phyloP scores from a whole-genome alignment of 2,888 invertebrate species.

The Patella depressa region DNA sequence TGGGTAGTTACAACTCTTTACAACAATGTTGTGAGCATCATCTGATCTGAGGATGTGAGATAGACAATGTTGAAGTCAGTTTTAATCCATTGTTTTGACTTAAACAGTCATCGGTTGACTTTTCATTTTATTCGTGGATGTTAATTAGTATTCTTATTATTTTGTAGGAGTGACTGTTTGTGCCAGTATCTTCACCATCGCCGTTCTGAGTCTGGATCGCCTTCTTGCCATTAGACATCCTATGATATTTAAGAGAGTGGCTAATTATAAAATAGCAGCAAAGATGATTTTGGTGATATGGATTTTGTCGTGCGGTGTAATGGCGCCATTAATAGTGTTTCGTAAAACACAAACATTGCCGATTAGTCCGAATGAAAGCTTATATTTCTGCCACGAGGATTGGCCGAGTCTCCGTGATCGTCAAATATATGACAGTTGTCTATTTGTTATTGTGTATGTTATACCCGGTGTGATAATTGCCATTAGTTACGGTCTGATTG shows the following conservation, averaged over 20 bases:
- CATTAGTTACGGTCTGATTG: slow-evolving; percentile 65
- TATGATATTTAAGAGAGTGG: slow-evolving; percentile 80
- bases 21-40: no score
- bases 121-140: no score
- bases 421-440: slow-evolving; percentile 78
- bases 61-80: no score
- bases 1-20: no score
- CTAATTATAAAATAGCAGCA: slow-evolving; percentile 79
- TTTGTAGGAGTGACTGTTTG: slow-evolving; percentile 76
- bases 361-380: slow-evolving; percentile 47
- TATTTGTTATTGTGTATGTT: slow-evolving; percentile 83
- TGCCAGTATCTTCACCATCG: slow-evolving; percentile 85
- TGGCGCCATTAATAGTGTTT: slow-evolving; percentile 78
- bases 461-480: slow-evolving; percentile 77
- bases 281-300: slow-evolving; percentile 77
- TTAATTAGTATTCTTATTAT: no score
- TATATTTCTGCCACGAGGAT: slow-evolving; percentile 77
- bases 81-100: no score
- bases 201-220: slow-evolving; percentile 84
- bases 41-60: no score
- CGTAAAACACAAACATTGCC: slow-evolving; percentile 58
- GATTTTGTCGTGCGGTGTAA: slow-evolving; percentile 79
- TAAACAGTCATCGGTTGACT: no score
- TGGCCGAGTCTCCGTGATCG: slow-evolving; percentile 75
- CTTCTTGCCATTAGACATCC: slow-evolving; percentile 80